phyloP scores from a whole-genome alignment of 2,113 vertebrate genomes.

The Nothocercus julius region DNA sequence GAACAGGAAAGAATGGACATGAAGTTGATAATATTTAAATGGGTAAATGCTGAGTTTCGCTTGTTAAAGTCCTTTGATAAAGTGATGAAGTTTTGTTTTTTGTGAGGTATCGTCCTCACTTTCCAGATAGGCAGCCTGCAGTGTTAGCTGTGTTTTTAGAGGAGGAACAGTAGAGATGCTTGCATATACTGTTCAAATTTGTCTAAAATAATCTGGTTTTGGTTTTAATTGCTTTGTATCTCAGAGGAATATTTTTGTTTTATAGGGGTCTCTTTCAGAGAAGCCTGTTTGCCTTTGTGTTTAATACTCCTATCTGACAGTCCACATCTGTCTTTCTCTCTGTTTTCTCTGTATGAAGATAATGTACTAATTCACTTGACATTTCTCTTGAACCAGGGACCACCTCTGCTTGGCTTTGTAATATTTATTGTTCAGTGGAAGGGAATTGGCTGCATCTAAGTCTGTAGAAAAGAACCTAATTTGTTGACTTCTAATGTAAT shows the following conservation, averaged over 20 bases:
- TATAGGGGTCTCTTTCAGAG: neutral
- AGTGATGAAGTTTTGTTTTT: neutral
- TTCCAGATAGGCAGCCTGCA: neutral
- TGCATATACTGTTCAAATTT: neutral
- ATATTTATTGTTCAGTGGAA: neutral
- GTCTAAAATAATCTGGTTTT: neutral
- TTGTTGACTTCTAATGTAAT: neutral
- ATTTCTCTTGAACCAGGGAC: conserved; percentile 12
- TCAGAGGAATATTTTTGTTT: neutral
- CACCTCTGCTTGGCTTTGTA: neutral
- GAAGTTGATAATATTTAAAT: neutral
- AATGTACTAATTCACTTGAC: conserved; percentile 13
- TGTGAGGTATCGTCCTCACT: neutral
- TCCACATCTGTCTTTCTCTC: conserved; percentile 5
- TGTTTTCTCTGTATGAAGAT: neutral
- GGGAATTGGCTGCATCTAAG: neutral
- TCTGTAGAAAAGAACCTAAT: neutral
- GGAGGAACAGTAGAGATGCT: neutral
- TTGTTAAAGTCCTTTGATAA: neutral
- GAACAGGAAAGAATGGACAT: neutral
- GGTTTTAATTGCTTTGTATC: neutral
- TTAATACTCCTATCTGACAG: conserved; percentile 23
- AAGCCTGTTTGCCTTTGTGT: neutral
- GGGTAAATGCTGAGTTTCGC: too few species aligned
- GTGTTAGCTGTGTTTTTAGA: neutral